phyloP scores from a whole-genome alignment of 1,140 invertebrate genomes.

The Apis cerana region DNA sequence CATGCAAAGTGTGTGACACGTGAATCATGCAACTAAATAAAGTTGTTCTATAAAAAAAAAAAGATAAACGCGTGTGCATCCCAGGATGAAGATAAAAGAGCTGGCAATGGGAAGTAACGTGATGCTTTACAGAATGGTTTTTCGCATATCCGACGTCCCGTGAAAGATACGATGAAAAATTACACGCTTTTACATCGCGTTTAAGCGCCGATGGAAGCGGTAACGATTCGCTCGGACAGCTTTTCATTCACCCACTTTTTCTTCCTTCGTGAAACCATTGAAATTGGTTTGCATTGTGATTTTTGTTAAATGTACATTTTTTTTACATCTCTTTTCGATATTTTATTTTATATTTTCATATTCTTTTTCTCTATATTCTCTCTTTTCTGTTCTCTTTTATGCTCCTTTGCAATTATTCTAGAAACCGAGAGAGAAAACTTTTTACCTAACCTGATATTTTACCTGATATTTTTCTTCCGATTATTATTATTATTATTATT shows the following conservation, averaged over 20 bases:
- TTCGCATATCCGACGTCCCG: background rate
- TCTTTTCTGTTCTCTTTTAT: background rate
- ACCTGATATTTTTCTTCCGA: no score
- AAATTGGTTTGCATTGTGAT: background rate
- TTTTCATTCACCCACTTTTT: background rate
- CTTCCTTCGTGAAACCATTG: background rate
- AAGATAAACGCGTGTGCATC: constrained; percentile 6
- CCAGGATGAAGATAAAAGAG: constrained; percentile 17
- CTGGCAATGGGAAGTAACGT: constrained; percentile 13
- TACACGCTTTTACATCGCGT: background rate
- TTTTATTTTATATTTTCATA: background rate
- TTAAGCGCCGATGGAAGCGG: background rate
- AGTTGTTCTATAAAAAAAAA: background rate
- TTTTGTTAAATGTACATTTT: no score
- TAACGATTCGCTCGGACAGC: background rate
- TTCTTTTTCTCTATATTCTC: background rate
- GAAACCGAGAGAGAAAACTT: no score
- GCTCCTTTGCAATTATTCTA: no score
- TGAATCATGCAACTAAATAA: background rate
- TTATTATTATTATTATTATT: no score
- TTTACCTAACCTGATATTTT: no score
- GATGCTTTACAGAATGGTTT: background rate
- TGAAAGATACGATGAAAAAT: constrained; percentile 20
- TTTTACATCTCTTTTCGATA: background rate
- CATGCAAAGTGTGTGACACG: constrained; percentile 47